These are phyloP conservation scores for Pocota personata DNA, from an alignment of 2,888 invertebrate species.

Conservation along the genomic window DNA sequence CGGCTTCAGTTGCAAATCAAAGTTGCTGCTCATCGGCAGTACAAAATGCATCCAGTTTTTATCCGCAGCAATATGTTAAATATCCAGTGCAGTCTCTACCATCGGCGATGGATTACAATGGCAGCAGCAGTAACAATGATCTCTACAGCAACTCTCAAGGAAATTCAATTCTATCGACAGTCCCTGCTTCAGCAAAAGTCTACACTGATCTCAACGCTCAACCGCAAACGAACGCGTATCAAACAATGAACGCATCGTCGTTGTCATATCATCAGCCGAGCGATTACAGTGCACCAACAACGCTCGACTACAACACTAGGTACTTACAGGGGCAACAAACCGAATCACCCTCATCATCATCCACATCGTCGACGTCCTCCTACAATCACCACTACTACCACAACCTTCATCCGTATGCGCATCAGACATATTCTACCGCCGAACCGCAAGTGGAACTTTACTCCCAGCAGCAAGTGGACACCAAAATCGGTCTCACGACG, in stretches of 20 bases:
- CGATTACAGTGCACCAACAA: constrained; percentile 35
- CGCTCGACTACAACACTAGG: constrained; percentile 52
- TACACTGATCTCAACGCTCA: constrained; percentile 72
- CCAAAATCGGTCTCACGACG: constrained; percentile 55
- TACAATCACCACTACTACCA: constrained; percentile 57
- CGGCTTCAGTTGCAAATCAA: constrained; percentile 31
- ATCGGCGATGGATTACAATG: constrained; percentile 33
- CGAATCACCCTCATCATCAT: constrained; percentile 47
- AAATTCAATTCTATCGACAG: constrained; percentile 19
- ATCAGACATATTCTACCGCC: constrained; percentile 25
- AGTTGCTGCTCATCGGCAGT: constrained; percentile 44
- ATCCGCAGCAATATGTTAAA: constrained; percentile 68
- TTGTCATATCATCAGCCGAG: constrained; percentile 40
- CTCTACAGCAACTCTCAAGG: constrained; percentile 59
- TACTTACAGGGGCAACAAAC: constrained; percentile 64
- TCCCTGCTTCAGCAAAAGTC: constrained; percentile 38
- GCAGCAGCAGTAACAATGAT: constrained; percentile 46
- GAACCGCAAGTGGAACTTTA: constrained; percentile 31
- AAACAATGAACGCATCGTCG: constrained; percentile 27
- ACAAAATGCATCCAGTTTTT: constrained; percentile 43
- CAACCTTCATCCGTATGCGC: constrained; percentile 57
- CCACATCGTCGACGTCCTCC: constrained; percentile 44
- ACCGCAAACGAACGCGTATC: constrained; percentile 41
- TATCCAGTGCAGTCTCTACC: constrained; percentile 38
- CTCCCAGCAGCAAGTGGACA: constrained; percentile 54